phyloP scores from a whole-genome alignment of 2,888 invertebrate genomes.

The Leucania comma region DNA sequence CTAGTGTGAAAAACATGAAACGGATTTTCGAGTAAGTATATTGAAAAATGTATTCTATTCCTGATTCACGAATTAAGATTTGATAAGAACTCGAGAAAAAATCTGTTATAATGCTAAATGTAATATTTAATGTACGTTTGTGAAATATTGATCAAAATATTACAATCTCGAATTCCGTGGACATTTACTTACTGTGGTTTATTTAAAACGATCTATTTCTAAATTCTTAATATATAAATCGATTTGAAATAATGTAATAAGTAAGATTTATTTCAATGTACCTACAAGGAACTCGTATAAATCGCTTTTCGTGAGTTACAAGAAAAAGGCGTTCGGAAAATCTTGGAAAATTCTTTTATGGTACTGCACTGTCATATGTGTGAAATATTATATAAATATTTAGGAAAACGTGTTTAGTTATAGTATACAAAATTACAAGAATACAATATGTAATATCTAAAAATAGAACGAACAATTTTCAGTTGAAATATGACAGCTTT shows the following conservation, averaged over 20 bases:
- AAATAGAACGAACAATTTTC: neutral
- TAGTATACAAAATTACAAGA: neutral
- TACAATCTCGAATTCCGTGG: neutral
- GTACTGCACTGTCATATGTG: slow-evolving; percentile 5
- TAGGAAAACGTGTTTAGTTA: slow-evolving; percentile 1
- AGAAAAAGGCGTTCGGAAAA: slow-evolving; percentile 9
- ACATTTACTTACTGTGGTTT: neutral
- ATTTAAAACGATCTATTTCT: neutral
- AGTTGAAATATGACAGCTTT: too few relatives aligned
- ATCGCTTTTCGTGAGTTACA: slow-evolving; percentile 1
- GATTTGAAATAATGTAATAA: slow-evolving; percentile 1
- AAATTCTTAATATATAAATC: neutral
- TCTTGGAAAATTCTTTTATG: slow-evolving; percentile 16
- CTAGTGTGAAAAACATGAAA: too few relatives aligned
- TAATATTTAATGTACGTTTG: neutral
- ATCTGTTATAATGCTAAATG: neutral
- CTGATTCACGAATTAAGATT: neutral
- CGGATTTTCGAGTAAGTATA: too few relatives aligned
- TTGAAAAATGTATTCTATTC: neutral
- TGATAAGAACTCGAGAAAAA: neutral
- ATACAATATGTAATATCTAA: neutral
- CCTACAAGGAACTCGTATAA: slow-evolving; percentile 24
- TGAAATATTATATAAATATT: neutral
- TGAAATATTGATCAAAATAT: neutral
- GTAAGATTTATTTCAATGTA: slow-evolving; percentile 12